phyloP scores from a whole-genome alignment of 1,140 invertebrate species.

The Lasioglossum baleicum region DNA sequence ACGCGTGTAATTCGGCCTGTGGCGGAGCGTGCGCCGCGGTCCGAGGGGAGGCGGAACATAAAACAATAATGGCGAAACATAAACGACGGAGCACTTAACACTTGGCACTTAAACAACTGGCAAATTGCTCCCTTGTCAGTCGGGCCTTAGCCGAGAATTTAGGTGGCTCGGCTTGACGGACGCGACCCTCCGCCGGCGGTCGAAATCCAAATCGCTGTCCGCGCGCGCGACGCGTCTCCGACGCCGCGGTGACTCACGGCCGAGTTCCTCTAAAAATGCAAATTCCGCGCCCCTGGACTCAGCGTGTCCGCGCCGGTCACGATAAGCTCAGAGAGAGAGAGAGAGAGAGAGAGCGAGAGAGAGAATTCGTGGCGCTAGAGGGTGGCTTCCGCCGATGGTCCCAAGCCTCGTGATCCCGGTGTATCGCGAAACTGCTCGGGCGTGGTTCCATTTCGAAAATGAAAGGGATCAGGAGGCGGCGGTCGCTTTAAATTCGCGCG shows the following conservation, averaged over 20 bases:
- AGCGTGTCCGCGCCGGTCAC: no score
- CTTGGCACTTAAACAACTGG: constrained; percentile 81
- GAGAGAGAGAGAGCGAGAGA: no score
- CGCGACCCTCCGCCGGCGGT: constrained; percentile 59
- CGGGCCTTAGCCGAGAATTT: constrained; percentile 76
- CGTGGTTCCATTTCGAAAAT: constrained; percentile 15
- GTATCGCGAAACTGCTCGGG: not conserved
- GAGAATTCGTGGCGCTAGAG: no score
- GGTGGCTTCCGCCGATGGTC: no score
- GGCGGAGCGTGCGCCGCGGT: constrained; percentile 13
- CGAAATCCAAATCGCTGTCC: no score
- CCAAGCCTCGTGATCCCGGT: not conserved
- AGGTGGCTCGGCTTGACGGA: constrained; percentile 74
- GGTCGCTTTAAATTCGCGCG: constrained; percentile 36
- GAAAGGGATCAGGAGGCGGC: constrained; percentile 9
- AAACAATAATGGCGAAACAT: constrained; percentile 80
- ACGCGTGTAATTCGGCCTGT: constrained; percentile 34
- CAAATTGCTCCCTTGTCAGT: constrained; percentile 80
- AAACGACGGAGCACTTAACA: constrained; percentile 80
- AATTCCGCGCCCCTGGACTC: no score
- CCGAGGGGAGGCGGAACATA: constrained; percentile 75
- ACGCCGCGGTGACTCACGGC: no score
- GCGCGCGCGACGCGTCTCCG: no score
- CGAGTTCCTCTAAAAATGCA: no score
- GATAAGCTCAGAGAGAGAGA: no score